phyloP scores from a whole-genome alignment of 1,140 invertebrate genomes.

The Pseudomyrmex cubaensis region DNA sequence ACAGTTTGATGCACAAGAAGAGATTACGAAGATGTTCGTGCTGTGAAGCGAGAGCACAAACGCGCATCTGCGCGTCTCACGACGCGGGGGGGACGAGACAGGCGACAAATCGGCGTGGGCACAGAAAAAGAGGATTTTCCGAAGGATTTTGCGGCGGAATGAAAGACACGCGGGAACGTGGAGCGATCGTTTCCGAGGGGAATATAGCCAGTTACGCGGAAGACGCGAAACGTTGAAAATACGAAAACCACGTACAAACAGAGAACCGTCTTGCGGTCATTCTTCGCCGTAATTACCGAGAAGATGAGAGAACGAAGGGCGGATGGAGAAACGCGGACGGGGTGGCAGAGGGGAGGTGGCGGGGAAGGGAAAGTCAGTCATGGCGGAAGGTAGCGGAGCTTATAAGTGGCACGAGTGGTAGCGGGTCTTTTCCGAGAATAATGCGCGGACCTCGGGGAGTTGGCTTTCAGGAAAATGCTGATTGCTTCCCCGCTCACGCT shows the following conservation, averaged over 20 bases:
- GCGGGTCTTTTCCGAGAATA: conserved; percentile 75
- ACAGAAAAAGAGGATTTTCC: background rate
- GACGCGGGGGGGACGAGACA: background rate
- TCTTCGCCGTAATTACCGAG: conserved; percentile 52
- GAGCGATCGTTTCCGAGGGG: conserved; percentile 34
- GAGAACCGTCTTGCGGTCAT: conserved; percentile 45
- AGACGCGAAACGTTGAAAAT: background rate
- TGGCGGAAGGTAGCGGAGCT: conserved; percentile 45
- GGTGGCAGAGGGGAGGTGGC: background rate
- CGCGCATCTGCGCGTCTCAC: background rate
- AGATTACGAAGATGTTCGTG: background rate
- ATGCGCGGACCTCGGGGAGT: conserved; percentile 76
- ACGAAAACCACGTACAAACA: conserved; percentile 49
- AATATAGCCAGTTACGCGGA: conserved; percentile 11
- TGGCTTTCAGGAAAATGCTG: conserved; percentile 80
- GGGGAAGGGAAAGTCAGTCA: conserved; percentile 17
- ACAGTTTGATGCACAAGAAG: background rate
- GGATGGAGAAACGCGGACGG: background rate
- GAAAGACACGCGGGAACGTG: background rate
- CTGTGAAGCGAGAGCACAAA: too few relatives aligned
- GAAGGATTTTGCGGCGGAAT: background rate
- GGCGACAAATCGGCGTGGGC: conserved; percentile 29
- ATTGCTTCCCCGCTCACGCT: conserved; percentile 76
- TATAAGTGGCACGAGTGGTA: conserved; percentile 58
- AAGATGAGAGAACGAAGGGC: conserved; percentile 46